Base-by-base conservation (phyloP, 2,797 vertebrate species). In the Molothrus aeneus region DNA sequence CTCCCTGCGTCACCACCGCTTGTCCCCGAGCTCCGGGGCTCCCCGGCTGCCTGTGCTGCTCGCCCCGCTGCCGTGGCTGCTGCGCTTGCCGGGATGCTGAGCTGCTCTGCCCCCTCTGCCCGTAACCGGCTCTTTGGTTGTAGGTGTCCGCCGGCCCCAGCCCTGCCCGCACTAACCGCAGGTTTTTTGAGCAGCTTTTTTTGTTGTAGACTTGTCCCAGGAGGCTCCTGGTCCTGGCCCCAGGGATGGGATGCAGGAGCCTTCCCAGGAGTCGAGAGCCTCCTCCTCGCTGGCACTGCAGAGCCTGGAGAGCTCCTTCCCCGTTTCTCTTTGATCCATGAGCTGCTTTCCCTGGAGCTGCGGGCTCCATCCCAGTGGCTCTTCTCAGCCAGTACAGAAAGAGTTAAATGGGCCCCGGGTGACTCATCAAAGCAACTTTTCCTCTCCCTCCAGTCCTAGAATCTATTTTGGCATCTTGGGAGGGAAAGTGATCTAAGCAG, bases 401-500 rank as follows among this genome's bases (percentile, higher is more conserved):
- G 7, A 74, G 94, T 97, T 96, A 96, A 96, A 92, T 47, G 51
- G 84, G 78, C 80, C 88, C 88, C 69, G 5, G 66, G 92, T 95
- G 95, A 91, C 85, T 96, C 93, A 96, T 94, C 92, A 94, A 93
- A 95, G 95, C 89, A 93, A 79, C 95, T 91, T 94, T 91, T 92
- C 91, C 94, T 88, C 87, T 93, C 86, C 93, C 94, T 94, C 88
- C 83, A 74, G 88, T 57, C 82, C 90, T 77, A 95, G 73, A 92
- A 95, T 75, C 95, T 97, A 60, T 96, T 97, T 91, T 93, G 95
- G 90, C 95, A 94, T 89, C 80, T 74, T 69, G 78, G 66, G 80
- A 94, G 77, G 81, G 36, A 63, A 91, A 94, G 85, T 21, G 90
- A 95, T 88, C 90, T 94, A 83, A 95, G 94, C 42, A 79, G 56